Percentiles rank a stretch among this genome's conserved stretches.
phyloP scores from a whole-genome alignment of 2,888 invertebrate species.

The Brachypalpus laphriformis region DNA sequence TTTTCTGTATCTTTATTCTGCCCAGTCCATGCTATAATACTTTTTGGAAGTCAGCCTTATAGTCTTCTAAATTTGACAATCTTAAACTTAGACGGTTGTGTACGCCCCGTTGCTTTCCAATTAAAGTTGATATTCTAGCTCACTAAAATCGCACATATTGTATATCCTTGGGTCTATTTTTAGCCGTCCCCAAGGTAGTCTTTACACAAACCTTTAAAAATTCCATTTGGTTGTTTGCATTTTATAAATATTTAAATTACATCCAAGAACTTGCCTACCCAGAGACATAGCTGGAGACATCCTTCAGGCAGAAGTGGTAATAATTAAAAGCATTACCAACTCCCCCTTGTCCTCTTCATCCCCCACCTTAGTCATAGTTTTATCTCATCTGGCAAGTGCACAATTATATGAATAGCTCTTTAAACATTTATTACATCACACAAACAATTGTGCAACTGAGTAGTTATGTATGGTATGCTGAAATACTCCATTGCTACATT shows the following conservation, averaged over 20 bases:
- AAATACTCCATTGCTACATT: constrained; percentile 47
- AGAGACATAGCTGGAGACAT: constrained; percentile 19
- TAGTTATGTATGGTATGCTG: not conserved
- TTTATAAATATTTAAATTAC: constrained; percentile 40
- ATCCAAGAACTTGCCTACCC: not conserved
- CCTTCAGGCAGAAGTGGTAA: constrained; percentile 50
- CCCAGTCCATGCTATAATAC: no score
- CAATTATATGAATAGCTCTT: constrained; percentile 71
- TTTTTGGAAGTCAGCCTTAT: no score
- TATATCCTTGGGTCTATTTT: not conserved
- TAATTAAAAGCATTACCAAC: constrained; percentile 70
- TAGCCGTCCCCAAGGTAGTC: not conserved
- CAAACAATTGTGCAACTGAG: constrained; percentile 34
- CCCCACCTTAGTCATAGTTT: constrained; percentile 32
- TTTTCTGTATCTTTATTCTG: no score
- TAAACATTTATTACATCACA: constrained; percentile 73
- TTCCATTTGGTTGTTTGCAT: constrained; percentile 27
- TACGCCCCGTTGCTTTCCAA: no score
- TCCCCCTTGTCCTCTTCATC: not conserved
- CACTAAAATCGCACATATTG: not conserved
- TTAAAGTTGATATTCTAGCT: no score
- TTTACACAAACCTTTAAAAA: not conserved
- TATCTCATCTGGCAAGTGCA: constrained; percentile 72
- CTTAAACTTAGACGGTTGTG: no score
- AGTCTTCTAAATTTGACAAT: no score